Evolutionary conservation across 1,140 invertebrate genomes (phyloP).

Genomic region (Caenorhabditis inopinata): DNA sequence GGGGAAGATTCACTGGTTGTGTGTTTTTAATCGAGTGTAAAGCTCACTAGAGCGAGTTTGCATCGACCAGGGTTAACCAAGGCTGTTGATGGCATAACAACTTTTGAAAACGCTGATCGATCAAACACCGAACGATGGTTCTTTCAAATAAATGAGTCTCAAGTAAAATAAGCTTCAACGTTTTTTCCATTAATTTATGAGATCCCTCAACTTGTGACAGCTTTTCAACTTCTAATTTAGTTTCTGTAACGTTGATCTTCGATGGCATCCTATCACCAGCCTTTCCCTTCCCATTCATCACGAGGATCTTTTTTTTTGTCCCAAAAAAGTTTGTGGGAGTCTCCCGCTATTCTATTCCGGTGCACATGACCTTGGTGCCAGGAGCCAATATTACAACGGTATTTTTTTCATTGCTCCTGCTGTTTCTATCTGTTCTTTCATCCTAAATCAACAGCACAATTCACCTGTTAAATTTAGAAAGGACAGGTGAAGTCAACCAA

Average conservation of each 20-base stretch:
- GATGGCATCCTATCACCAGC: neutral
- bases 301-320: constrained; percentile 3
- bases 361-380: constrained; percentile 29
- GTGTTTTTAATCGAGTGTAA: too few relatives aligned
- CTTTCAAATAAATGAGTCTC: too few relatives aligned
- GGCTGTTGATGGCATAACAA: too few relatives aligned
- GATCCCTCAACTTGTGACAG: too few relatives aligned
- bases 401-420: neutral
- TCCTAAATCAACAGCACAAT: neutral
- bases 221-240: neutral
- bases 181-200: neutral
- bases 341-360: neutral
- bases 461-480: neutral
- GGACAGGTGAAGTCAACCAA: neutral
- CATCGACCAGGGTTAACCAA: too few relatives aligned
- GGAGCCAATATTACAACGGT: neutral
- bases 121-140: too few relatives aligned
- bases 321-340: neutral
- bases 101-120: too few relatives aligned
- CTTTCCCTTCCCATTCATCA: neutral
- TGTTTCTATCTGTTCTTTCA: neutral
- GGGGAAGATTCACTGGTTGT: too few relatives aligned
- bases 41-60: too few relatives aligned
- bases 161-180: too few relatives aligned
- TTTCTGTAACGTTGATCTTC: constrained; percentile 20